Evolutionary conservation across 1,140 invertebrate species (phyloP).

Genomic region (Apocrypta bakeri): DNA sequence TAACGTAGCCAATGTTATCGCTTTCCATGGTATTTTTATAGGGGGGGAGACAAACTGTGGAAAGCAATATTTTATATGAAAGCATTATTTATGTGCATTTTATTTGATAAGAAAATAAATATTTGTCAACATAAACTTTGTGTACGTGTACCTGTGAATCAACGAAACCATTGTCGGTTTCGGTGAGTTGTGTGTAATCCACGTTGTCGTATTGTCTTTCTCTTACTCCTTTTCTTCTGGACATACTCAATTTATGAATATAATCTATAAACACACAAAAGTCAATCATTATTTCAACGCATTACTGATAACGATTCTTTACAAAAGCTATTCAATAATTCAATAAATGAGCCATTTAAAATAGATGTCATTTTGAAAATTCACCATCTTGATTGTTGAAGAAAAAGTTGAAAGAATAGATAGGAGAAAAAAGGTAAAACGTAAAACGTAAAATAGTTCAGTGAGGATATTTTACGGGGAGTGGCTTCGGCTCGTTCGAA

Average conservation of each 20-base stretch:
- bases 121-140: neutral
- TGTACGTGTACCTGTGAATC: slow-evolving; percentile 79
- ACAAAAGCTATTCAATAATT: too few relatives aligned
- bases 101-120: slow-evolving; percentile 1
- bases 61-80: slow-evolving; percentile 1
- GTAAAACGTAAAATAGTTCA: too few relatives aligned
- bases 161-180: slow-evolving; percentile 82
- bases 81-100: neutral
- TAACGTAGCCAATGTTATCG: slow-evolving; percentile 83
- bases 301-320: too few relatives aligned
- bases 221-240: slow-evolving; percentile 73
- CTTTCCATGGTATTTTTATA: slow-evolving; percentile 86
- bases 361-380: too few relatives aligned
- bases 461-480: neutral
- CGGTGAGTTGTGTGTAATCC: slow-evolving; percentile 80
- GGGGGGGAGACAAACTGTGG: slow-evolving; percentile 77
- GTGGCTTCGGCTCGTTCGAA: neutral
- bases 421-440: neutral
- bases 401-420: neutral
- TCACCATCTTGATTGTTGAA: neutral
- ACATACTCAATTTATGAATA: slow-evolving; percentile 76
- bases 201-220: slow-evolving; percentile 76
- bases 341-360: too few relatives aligned
- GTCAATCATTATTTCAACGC: neutral
- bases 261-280: slow-evolving; percentile 67